Base-by-base conservation (phyloP, 2,888 invertebrate species). In the Yponomeuta sedellus region DNA sequence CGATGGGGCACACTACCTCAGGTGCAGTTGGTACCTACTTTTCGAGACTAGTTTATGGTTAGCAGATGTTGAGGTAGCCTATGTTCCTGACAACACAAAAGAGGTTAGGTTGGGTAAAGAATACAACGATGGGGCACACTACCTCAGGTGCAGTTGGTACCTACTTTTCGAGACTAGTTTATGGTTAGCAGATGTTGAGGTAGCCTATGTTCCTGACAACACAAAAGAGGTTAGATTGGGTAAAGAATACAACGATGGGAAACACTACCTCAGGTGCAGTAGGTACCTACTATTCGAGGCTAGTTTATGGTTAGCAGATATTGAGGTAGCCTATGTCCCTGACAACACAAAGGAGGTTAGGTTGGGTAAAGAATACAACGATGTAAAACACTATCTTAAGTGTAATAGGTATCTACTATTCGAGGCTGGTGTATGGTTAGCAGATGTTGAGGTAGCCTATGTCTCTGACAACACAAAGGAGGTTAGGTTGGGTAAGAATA, bases 251-350 rank as follows among this genome's bases (percentile, higher is more conserved):
- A 0, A 82, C 70, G 0, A 78, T 71, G 0, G 88, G 88, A n/a
- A 88, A 83, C 5, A 25, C n/a, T 25, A 25, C 56, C 83, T 69
- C 0, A 92, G 71, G 0, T 90, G 89, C 0, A 88, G 86, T 86
- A 22, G 88, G 74, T 84, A 91, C 82, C 1, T 82, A 77, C 19
- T n/a, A n/a, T n/a, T n/a, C 66, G 75, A 1, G 83, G 77, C 19
- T 76, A 77, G 67, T 89, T 74, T 0, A 89, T 63, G 81, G 79
- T 8, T 89, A 72, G 74, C 89, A 91, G 70, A 89, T 89, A 3
- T 77, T 72, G 11, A 91, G 74, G 71, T 90, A 91, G 22, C 90
- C 90, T 64, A 90, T 85, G 72, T 91, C 90, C 66, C 90, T 90
- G 77, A 1, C 77, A 76, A 25, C 8, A 63, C 28, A 28, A 1